These are phyloP conservation scores for Anabacerthia variegaticeps DNA, from an alignment of 2,797 vertebrate species.

Conservation along the genomic window DNA sequence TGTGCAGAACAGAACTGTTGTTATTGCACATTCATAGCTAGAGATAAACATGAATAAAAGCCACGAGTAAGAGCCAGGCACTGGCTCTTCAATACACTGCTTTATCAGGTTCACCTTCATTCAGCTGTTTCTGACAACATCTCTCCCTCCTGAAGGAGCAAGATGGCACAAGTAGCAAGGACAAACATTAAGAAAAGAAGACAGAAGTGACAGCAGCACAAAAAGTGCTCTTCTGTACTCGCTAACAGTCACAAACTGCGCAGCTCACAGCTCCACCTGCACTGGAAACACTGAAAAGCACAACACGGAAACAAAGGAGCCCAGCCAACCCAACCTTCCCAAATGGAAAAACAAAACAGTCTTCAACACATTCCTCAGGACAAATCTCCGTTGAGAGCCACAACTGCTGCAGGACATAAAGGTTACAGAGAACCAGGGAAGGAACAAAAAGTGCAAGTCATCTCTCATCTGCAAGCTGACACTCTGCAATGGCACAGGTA, in stretches of 20 bases:
- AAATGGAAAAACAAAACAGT: not conserved
- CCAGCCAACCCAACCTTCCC: not conserved
- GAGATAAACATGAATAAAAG: constrained; percentile 67
- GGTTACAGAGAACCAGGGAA: not conserved
- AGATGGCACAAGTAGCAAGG: not conserved
- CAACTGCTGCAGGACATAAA: not conserved
- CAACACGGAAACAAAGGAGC: not conserved
- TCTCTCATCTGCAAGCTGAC: constrained; percentile 31
- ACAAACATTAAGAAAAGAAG: not conserved
- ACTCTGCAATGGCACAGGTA: not conserved
- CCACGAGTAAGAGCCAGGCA: constrained; percentile 54
- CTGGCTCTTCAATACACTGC: not conserved
- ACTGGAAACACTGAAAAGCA: not conserved
- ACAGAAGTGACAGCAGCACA: not conserved
- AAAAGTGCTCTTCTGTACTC: not conserved
- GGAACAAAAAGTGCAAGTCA: constrained; percentile 43
- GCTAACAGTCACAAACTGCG: not conserved
- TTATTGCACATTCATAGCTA: constrained; percentile 66
- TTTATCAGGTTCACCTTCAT: constrained; percentile 10
- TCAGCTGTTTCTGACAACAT: not conserved
- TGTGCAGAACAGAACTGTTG: constrained; percentile 70
- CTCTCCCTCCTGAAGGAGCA: not conserved
- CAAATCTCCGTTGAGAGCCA: not conserved
- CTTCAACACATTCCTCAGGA: not conserved
- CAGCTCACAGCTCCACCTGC: not conserved